Percentiles rank a stretch among this genome's conserved stretches.
phyloP scores from a whole-genome alignment of 2,888 invertebrate genomes.

The Conchocele bisecta region DNA sequence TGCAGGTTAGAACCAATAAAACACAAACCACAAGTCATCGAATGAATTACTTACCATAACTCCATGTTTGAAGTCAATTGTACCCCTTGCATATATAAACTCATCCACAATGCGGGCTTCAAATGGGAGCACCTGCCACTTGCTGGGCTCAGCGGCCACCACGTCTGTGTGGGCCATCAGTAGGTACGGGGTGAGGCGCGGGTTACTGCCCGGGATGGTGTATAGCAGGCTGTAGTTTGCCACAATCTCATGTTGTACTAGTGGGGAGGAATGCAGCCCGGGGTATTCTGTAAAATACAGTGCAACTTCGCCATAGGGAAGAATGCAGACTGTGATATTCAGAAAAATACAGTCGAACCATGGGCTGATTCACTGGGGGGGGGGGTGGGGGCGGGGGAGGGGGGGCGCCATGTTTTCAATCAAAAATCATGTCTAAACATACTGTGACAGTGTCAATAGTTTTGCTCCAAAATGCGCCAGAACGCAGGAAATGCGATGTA shows the following conservation, averaged over 20 bases:
- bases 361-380: too few species aligned
- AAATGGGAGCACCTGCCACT: slow-evolving; percentile 83
- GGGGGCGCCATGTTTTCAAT: too few species aligned
- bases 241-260: slow-evolving; percentile 74
- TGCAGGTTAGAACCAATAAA: too few species aligned
- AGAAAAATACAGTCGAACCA: too few species aligned
- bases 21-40: too few species aligned
- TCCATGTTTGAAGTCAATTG: slow-evolving; percentile 84
- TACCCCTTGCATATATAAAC: slow-evolving; percentile 84
- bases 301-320: too few species aligned
- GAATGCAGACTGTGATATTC: too few species aligned
- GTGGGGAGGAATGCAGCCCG: slow-evolving; percentile 67
- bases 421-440: too few species aligned
- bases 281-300: slow-evolving; percentile 70
- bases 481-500: too few species aligned
- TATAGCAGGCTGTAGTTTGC: slow-evolving; percentile 83
- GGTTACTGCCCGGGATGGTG: slow-evolving; percentile 81
- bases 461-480: too few species aligned
- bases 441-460: too few species aligned
- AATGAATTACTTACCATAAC: slow-evolving; percentile 83
- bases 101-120: slow-evolving; percentile 82
- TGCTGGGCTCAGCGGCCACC: slow-evolving; percentile 81
- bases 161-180: slow-evolving; percentile 84
- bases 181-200: slow-evolving; percentile 82
- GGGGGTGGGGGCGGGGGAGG: too few species aligned